Conservation (phyloP, 2,888 invertebrate species). For the Sphaerophoria taeniata region DNA sequence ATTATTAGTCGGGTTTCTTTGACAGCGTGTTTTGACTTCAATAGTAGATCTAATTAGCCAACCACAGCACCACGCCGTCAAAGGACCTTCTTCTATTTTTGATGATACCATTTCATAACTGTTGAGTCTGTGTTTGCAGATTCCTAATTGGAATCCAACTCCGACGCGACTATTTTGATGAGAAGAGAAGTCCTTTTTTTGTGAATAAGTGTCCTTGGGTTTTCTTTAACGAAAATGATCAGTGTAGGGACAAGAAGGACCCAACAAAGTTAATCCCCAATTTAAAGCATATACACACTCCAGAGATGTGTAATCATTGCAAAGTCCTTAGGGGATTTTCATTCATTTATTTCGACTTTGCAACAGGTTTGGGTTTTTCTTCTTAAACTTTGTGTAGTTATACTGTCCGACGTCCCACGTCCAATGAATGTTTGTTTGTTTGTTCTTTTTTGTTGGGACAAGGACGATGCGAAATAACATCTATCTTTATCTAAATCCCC, state of each 20-base stretch:
- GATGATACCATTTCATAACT: background rate
- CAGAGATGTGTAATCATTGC: constrained; percentile 72
- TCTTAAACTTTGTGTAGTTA: background rate
- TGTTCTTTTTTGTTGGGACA: background rate
- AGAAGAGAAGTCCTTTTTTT: constrained; percentile 42
- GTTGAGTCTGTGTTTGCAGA: constrained; percentile 46
- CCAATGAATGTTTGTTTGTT: background rate
- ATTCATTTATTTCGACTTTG: constrained; percentile 66
- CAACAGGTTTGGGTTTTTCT: constrained; percentile 59
- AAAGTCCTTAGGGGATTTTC: constrained; percentile 71
- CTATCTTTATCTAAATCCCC: constrained; percentile 18
- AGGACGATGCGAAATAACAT: background rate
- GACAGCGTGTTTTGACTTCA: constrained; percentile 22
- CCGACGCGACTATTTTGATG: background rate
- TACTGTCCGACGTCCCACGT: background rate
- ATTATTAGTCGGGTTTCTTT: background rate
- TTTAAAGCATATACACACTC: constrained; percentile 66
- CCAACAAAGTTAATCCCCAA: constrained; percentile 64
- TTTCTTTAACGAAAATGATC: constrained; percentile 10
- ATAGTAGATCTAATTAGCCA: constrained; percentile 57
- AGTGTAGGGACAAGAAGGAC: background rate
- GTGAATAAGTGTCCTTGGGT: constrained; percentile 51
- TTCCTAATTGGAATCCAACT: constrained; percentile 64
- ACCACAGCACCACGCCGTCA: constrained; percentile 19
- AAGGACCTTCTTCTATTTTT: background rate